phyloP scores from a whole-genome alignment of 2,113 vertebrate genomes.

The Tautogolabrus adspersus region DNA sequence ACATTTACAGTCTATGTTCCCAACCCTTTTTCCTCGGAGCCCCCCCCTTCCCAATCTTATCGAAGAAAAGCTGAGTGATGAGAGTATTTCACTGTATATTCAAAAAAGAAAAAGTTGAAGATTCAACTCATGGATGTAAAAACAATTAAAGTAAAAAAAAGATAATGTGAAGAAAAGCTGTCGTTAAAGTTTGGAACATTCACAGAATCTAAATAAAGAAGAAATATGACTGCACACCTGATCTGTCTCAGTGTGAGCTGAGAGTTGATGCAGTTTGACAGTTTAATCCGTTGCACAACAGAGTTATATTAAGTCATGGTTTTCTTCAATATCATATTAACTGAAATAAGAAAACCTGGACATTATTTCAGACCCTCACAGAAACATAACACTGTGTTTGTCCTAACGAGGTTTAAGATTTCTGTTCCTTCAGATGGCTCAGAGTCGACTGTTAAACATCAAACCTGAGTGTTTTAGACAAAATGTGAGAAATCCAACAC shows the following conservation, averaged over 20 bases:
- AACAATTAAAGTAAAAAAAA: no score
- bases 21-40: no score
- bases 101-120: no score
- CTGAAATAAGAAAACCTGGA: conserved; percentile 4
- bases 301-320: background rate
- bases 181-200: no score
- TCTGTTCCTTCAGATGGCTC: background rate
- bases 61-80: no score
- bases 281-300: background rate
- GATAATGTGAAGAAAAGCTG: no score
- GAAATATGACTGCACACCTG: background rate
- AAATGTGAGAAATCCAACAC: background rate
- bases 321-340: background rate
- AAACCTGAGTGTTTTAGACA: background rate
- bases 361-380: background rate
- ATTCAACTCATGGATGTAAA: no score
- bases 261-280: background rate
- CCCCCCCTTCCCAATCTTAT: no score
- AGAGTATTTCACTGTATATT: no score
- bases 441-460: background rate
- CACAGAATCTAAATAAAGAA: background rate
- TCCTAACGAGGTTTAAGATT: background rate
- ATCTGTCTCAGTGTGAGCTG: background rate
- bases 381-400: background rate
- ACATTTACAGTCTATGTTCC: no score